These are phyloP conservation scores for Haliclystus octoradiatus DNA, from an alignment of 30 jellyfish, hydroid and myxozoan genomes.

Conservation along the genomic window DNA sequence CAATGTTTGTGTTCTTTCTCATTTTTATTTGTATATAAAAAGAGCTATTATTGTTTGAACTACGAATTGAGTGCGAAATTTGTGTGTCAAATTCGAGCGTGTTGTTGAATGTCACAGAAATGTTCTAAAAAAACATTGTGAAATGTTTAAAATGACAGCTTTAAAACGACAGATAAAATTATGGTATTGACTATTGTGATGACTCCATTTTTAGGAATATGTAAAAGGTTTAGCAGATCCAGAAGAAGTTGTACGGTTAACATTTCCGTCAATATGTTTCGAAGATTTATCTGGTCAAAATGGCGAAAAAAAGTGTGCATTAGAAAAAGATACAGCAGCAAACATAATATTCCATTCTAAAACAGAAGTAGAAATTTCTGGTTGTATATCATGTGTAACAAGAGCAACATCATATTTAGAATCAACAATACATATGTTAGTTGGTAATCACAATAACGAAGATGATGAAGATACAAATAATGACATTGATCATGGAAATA, in stretches of 20 bases:
- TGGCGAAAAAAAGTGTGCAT: conserved; percentile 42
- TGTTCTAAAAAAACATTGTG: no score
- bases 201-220: conserved; percentile 45
- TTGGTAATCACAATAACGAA: conserved; percentile 37
- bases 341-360: conserved; percentile 56
- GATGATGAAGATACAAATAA: no score
- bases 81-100: no score
- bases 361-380: conserved; percentile 88
- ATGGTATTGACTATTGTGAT: no score
- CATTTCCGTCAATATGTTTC: conserved; percentile 53
- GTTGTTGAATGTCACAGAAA: no score
- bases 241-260: conserved; percentile 77
- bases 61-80: no score
- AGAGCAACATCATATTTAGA: conserved; percentile 74
- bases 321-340: conserved; percentile 87
- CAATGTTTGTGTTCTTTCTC: no score
- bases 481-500: no score
- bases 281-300: conserved; percentile 33
- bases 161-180: no score
- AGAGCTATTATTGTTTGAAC: no score
- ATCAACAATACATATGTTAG: conserved; percentile 49
- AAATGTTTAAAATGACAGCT: no score
- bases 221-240: conserved; percentile 90
- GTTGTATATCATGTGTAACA: conserved; percentile 85
- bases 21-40: no score